A percentile compares a stretch with the other conserved stretches of the same genome.
Evolutionary conservation across 2,888 invertebrate species (phyloP).

Genomic region (Enchytraeus crypticus): DNA sequence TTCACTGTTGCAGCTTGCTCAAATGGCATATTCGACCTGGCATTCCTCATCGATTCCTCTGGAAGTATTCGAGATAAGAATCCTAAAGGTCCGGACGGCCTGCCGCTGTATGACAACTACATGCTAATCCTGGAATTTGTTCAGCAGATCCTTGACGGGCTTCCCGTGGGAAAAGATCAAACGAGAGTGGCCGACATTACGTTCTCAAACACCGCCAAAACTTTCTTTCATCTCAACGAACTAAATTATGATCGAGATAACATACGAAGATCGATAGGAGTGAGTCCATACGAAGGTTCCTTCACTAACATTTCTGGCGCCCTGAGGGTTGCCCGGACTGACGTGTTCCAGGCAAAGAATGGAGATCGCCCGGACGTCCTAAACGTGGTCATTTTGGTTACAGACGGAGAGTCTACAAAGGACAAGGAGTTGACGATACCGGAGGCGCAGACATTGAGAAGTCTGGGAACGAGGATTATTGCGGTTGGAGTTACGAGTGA

Average conservation of each 20-base stretch:
- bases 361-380: background rate
- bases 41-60: background rate
- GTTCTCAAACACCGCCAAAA: background rate
- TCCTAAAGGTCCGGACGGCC: background rate
- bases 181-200: background rate
- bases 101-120: background rate
- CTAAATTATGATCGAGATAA: background rate
- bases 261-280: background rate
- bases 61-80: background rate
- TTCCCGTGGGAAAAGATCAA: background rate
- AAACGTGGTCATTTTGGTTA: background rate
- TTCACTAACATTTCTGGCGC: background rate
- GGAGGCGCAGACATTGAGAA: background rate
- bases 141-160: background rate
- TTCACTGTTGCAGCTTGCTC: too few species aligned
- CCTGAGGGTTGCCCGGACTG: background rate
- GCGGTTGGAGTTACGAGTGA: background rate
- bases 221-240: background rate
- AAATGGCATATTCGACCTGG: too few species aligned
- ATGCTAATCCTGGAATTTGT: background rate
- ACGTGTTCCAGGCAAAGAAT: background rate
- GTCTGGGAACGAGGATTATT: background rate
- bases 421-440: background rate
- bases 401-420: background rate
- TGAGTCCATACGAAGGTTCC: background rate